phyloP scores from a whole-genome alignment of 2,888 invertebrate species.

The Abscondita cerata region DNA sequence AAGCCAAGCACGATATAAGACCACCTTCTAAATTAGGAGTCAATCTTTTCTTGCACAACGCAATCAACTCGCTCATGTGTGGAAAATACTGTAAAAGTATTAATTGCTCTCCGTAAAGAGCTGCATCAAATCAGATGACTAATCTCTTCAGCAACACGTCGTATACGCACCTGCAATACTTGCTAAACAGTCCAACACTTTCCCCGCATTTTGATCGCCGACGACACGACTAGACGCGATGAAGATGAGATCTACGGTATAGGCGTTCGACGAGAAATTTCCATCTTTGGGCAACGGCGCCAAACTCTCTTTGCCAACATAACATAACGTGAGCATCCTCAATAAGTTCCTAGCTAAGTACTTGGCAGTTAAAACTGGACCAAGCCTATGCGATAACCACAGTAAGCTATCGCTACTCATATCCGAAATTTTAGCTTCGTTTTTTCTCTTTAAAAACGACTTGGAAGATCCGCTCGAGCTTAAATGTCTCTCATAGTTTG shows the following conservation, averaged over 20 bases:
- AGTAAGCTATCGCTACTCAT: slow-evolving; percentile 88
- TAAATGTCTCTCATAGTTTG: slow-evolving; percentile 22
- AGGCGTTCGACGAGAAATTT: slow-evolving; percentile 52
- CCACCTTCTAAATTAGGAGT: slow-evolving; percentile 89
- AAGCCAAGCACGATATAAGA: slow-evolving; percentile 81
- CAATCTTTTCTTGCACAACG: slow-evolving; percentile 79
- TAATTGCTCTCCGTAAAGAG: slow-evolving; percentile 86
- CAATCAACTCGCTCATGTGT: slow-evolving; percentile 85
- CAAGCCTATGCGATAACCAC: slow-evolving; percentile 92
- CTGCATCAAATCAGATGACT: slow-evolving; percentile 46
- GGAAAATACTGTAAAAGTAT: slow-evolving; percentile 89
- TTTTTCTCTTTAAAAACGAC: slow-evolving; percentile 30
- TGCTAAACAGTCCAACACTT: slow-evolving; percentile 90
- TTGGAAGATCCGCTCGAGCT: slow-evolving; percentile 27
- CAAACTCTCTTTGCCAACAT: slow-evolving; percentile 83
- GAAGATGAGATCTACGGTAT: slow-evolving; percentile 64
- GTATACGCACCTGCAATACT: slow-evolving; percentile 78
- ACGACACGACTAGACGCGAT: slow-evolving; percentile 70
- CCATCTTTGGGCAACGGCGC: slow-evolving; percentile 58
- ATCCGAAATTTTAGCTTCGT: slow-evolving; percentile 73
- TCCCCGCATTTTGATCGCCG: slow-evolving; percentile 82
- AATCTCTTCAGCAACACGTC: background rate
- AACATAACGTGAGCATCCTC: slow-evolving; percentile 93
- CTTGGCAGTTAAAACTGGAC: slow-evolving; percentile 92
- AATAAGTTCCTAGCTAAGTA: slow-evolving; percentile 90